A percentile compares a stretch with the other conserved stretches of the same genome.
phyloP scores from a whole-genome alignment of 2,888 invertebrate species.

The Toxonevra muliebris region DNA sequence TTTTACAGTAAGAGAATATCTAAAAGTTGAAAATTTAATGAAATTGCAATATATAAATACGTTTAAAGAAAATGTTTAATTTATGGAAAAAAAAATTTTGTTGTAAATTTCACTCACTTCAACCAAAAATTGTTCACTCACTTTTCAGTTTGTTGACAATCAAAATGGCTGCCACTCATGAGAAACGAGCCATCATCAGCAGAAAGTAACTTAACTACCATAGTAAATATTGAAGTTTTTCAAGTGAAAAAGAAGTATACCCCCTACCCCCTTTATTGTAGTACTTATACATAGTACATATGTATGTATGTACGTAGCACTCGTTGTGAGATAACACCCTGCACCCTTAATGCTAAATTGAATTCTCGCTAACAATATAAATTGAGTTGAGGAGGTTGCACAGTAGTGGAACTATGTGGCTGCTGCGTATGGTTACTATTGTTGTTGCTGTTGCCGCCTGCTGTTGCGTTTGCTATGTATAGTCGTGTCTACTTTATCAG shows the following conservation, averaged over 20 bases:
- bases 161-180: too few relatives aligned
- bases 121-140: too few relatives aligned
- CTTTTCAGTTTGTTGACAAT: too few relatives aligned
- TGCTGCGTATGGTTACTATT: slow-evolving; percentile 15
- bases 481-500: background rate
- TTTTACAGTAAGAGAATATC: too few relatives aligned
- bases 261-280: too few relatives aligned
- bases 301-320: background rate
- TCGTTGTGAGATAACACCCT: too few relatives aligned
- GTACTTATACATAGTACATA: background rate
- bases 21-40: too few relatives aligned
- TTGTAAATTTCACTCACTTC: too few relatives aligned
- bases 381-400: background rate
- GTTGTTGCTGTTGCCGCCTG: slow-evolving; percentile 23
- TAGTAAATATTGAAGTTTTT: slow-evolving; percentile 23
- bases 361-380: background rate
- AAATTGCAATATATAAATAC: too few relatives aligned
- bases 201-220: slow-evolving; percentile 18
- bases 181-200: slow-evolving; percentile 26
- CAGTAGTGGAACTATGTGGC: slow-evolving; percentile 5
- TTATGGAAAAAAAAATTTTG: too few relatives aligned
- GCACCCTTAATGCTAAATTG: background rate
- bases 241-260: too few relatives aligned
- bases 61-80: too few relatives aligned
- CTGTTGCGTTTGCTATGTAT: background rate